Evolutionary conservation across 1,140 invertebrate genomes (phyloP).

Genomic region (Temnothorax longispinosus): DNA sequence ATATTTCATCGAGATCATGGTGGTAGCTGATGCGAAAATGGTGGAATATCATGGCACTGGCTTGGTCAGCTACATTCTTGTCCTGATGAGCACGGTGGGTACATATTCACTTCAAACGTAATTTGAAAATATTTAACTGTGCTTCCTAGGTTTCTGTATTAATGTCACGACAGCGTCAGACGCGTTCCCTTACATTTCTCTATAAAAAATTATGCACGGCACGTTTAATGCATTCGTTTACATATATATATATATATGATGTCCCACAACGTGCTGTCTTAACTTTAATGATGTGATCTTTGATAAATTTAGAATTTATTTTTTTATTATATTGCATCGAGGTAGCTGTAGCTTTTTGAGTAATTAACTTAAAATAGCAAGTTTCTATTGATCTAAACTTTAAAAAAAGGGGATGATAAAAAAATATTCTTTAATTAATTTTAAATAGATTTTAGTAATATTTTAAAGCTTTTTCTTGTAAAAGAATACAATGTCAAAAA

Average conservation of each 20-base stretch:
- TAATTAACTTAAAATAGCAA: neutral
- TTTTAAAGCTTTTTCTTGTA: neutral
- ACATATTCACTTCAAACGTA: neutral
- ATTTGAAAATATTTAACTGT: neutral
- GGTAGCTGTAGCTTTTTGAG: neutral
- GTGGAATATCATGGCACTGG: conserved; percentile 89
- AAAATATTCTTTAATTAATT: neutral
- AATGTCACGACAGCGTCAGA: neutral
- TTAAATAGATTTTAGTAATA: neutral
- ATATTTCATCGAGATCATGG: conserved; percentile 92
- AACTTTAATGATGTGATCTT: neutral
- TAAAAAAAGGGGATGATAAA: neutral
- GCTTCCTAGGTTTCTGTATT: neutral
- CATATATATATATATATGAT: neutral
- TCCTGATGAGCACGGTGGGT: conserved; percentile 92
- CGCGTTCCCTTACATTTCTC: neutral
- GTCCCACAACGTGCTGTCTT: neutral
- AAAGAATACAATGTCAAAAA: neutral
- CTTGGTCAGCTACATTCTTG: conserved; percentile 91
- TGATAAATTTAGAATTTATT: neutral
- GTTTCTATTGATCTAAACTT: neutral
- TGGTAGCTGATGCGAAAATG: conserved; percentile 94
- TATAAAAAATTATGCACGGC: neutral
- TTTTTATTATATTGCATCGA: neutral
- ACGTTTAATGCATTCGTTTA: neutral